Percentiles rank a stretch among this genome's conserved stretches.
phyloP scores from a whole-genome alignment of 2,113 vertebrate genomes.

The Aspidoscelis tigris region DNA sequence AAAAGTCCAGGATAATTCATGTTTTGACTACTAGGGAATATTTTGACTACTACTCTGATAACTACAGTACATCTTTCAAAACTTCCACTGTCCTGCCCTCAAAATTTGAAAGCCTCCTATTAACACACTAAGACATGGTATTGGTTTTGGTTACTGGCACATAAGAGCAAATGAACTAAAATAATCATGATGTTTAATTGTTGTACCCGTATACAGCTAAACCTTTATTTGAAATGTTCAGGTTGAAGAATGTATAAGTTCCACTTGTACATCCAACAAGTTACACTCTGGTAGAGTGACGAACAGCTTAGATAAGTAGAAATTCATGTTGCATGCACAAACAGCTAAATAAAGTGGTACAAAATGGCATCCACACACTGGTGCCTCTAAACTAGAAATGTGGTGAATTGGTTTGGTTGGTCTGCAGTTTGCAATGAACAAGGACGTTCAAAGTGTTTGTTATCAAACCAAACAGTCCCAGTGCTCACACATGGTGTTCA shows the following conservation, averaged over 20 bases:
- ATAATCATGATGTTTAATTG: background rate
- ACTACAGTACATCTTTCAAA: slow-evolving; percentile 6
- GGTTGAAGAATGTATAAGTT: background rate
- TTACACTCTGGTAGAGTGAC: background rate
- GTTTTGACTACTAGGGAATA: background rate
- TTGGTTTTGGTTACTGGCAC: background rate
- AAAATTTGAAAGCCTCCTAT: slow-evolving; percentile 33
- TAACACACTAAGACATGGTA: background rate
- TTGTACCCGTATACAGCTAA: background rate
- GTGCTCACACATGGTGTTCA: no score
- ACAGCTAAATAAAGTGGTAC: no score
- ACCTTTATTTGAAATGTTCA: background rate
- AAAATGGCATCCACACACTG: no score
- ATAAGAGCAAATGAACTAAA: background rate
- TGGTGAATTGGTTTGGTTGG: no score
- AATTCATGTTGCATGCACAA: no score
- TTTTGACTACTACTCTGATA: slow-evolving; percentile 6
- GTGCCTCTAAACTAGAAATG: no score
- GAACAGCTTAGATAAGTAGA: background rate
- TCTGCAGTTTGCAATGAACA: no score
- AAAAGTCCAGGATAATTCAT: background rate
- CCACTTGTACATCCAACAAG: background rate
- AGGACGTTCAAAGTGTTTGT: no score
- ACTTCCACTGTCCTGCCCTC: background rate
- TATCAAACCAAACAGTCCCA: no score